Conservation (phyloP, 2,888 invertebrate genomes). For the Pseudococcus longispinus region DNA sequence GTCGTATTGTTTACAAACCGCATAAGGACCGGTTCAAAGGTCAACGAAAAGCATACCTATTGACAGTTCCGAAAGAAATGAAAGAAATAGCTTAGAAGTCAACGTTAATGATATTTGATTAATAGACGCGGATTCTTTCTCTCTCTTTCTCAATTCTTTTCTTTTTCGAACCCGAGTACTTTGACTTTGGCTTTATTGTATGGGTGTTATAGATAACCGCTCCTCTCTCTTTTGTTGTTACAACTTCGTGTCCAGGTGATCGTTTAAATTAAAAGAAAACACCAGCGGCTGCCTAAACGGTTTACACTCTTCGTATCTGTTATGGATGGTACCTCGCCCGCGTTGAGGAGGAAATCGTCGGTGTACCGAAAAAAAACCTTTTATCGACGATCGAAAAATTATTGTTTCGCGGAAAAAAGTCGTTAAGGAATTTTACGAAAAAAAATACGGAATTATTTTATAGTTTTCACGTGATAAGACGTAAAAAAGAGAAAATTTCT, state of each 20-base stretch:
- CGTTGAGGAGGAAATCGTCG: not conserved
- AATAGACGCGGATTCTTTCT: conserved; percentile 20
- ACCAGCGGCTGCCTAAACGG: conserved; percentile 42
- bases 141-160: conserved; percentile 3
- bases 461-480: not conserved
- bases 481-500: no score
- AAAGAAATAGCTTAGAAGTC: not conserved
- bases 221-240: conserved; percentile 25
- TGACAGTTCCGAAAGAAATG: conserved; percentile 25
- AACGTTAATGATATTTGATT: conserved; percentile 55
- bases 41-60: conserved; percentile 14
- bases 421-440: not conserved
- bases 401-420: not conserved
- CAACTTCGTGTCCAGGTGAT: conserved; percentile 48
- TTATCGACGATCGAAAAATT: not conserved
- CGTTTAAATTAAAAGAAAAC: conserved; percentile 48
- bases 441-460: not conserved
- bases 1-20: conserved; percentile 33
- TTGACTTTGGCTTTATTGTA: conserved; percentile 6
- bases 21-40: conserved; percentile 47
- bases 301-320: conserved; percentile 31
- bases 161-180: not conserved
- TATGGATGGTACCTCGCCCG: not conserved
- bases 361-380: not conserved
- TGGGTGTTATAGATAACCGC: conserved; percentile 45